These are phyloP conservation scores for Mixornis gularis DNA, from an alignment of 2,113 vertebrate genomes.

Conservation along the genomic window DNA sequence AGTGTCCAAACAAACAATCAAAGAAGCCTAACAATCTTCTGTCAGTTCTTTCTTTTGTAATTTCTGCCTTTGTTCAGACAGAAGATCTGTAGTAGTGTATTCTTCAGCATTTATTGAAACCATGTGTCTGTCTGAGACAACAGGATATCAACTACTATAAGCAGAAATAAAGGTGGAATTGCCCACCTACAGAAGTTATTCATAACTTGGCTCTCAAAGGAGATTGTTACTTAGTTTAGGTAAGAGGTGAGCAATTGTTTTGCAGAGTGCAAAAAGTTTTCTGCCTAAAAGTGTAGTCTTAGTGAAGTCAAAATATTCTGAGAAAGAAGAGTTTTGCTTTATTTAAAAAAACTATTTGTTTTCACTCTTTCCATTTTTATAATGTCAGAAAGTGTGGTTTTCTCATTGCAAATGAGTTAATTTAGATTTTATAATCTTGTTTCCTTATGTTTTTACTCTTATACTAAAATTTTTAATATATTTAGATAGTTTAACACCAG, in stretches of 20 bases:
- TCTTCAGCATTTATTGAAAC: neutral
- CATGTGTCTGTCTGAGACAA: neutral
- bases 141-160: neutral
- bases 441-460: neutral
- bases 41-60: neutral
- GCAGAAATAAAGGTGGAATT: neutral
- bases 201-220: neutral
- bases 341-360: neutral
- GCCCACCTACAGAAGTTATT: neutral
- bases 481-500: neutral
- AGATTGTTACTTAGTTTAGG: neutral
- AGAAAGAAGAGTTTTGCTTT: neutral
- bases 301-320: neutral
- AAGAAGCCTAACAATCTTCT: neutral
- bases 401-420: neutral
- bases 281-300: neutral
- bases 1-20: neutral
- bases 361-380: neutral
- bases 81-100: neutral
- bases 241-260: neutral
- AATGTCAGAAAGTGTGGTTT: neutral
- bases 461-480: neutral
- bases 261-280: neutral
- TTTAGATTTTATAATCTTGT: neutral
- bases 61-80: neutral